Base-by-base conservation (phyloP, 2,797 vertebrate species). In the Channallabes apus region DNA sequence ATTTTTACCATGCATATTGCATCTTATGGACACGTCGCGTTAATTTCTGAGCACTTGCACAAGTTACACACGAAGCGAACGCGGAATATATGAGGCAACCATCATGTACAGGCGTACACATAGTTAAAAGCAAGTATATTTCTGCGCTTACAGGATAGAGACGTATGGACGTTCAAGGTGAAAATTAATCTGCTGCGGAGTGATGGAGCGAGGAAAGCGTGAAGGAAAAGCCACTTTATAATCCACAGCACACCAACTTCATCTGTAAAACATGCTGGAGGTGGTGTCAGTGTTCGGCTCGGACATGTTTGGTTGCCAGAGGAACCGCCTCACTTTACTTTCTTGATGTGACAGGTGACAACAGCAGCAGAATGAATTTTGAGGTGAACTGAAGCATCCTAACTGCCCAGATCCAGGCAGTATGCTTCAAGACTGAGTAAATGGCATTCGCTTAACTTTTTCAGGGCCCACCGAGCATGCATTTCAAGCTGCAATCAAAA, bases 291-390 rank as follows among this genome's bases (percentile, higher is more conserved):
- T 41, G 20, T 82, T 38, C 14, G 8, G 79, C 62, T 67, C 41
- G 62, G 79, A 29, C 62, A 12, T 29, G 62, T 80, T 54, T 29
- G 65, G 46, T 69, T 82, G 80, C 80, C 65, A 82, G 64, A 54
- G 0, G 18, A 32, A 2, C 15, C 18, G 11, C 11, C 64, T 69
- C 80, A 17, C 29, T 58, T 71, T 35, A 18, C 51, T 38, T 71
- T 59, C 38, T 38, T 58, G 54, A 69, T 82, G 80, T 82, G 67
- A 82, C 67, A 38, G 20, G 67, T 69, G 80, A 82, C 65, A 56
- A 58, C 20, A 59, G 51, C 54, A 59, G 67, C 62, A 68, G 80
- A 67, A 82, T 38, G 51, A 69, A 82, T 82, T 69, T 11, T n/a
- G 54, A 71, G n/a, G 67, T 35, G 11, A 71, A 82, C 67, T 27